Evolutionary conservation across 2,113 vertebrate species (phyloP).

Genomic region (Tupaia tana): DNA sequence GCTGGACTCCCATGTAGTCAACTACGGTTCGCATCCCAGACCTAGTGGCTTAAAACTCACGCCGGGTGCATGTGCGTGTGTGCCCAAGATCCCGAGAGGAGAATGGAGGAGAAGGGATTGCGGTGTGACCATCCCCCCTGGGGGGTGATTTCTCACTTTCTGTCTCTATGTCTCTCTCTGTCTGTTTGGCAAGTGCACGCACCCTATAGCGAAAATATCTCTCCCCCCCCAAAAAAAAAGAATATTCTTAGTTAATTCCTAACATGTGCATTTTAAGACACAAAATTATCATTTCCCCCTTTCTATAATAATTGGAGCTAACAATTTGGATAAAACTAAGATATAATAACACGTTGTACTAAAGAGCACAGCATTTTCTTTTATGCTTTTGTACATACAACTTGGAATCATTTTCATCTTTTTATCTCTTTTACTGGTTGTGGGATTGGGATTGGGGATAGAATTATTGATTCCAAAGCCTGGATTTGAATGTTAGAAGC

Average conservation of each 20-base stretch:
- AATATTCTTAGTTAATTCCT: not conserved
- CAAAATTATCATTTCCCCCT: not conserved
- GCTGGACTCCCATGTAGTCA: no score
- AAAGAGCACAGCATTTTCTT: constrained; percentile 2
- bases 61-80: no score
- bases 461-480: not conserved
- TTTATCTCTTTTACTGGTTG: not conserved
- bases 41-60: no score
- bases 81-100: no score
- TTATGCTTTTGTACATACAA: not conserved
- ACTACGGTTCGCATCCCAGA: no score
- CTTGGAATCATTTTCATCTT: not conserved
- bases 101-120: no score
- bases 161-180: no score
- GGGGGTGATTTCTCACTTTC: no score
- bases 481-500: not conserved
- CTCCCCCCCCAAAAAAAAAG: no score
- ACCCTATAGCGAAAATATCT: no score
- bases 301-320: not conserved
- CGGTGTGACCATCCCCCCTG: no score
- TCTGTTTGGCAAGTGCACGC: no score
- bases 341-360: not conserved
- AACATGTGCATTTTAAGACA: not conserved
- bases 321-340: not conserved
- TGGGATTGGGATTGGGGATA: not conserved